Evolutionary conservation across 2,113 vertebrate species (phyloP).

Genomic region (Cervus canadensis): DNA sequence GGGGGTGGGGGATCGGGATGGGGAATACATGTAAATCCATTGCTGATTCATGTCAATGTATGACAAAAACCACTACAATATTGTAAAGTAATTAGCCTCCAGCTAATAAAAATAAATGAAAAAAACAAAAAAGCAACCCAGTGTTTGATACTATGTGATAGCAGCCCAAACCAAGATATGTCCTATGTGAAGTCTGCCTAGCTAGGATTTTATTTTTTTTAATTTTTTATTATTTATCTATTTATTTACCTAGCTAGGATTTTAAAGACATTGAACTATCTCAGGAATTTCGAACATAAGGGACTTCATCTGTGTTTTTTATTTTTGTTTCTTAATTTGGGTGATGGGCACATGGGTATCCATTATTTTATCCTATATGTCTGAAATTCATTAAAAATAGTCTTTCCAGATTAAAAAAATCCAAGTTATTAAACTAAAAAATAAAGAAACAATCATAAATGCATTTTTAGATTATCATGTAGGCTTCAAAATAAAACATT

Average conservation of each 20-base stretch:
- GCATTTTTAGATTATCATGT: conserved; percentile 21
- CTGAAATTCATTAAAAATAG: not conserved
- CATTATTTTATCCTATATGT: not conserved
- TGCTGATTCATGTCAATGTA: not conserved
- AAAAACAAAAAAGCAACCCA: not conserved
- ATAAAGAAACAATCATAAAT: not conserved
- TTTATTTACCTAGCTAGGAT: not conserved
- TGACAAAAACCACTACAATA: not conserved
- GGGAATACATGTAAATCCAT: no score
- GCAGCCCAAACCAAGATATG: not conserved
- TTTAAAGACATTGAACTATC: not conserved
- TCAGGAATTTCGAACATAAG: not conserved
- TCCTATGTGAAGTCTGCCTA: not conserved
- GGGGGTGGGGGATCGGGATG: no score
- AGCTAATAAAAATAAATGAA: not conserved
- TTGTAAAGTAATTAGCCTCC: not conserved
- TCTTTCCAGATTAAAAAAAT: not conserved
- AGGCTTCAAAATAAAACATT: conserved; percentile 23
- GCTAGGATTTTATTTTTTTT: not conserved
- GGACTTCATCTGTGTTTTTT: not conserved
- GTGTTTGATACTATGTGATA: not conserved
- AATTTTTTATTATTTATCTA: no score
- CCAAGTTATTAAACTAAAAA: not conserved
- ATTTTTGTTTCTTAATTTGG: not conserved
- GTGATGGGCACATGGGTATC: not conserved